Evolutionary conservation across 2,888 invertebrate species (phyloP), one percentile per base, ranked within the genome.

Genomic region (Aelia acuminata): DNA sequence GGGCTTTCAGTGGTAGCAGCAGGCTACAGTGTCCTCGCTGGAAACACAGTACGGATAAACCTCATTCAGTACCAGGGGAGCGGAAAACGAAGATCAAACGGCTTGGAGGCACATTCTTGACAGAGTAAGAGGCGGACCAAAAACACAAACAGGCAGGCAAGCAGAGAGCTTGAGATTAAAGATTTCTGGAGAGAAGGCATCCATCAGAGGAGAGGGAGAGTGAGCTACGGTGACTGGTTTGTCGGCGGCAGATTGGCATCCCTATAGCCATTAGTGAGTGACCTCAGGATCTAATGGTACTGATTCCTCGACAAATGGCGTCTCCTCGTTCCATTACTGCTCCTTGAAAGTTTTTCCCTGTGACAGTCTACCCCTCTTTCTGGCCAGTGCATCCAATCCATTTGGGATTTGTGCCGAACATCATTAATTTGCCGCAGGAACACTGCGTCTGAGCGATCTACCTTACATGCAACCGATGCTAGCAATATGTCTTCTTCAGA

Each of bases 31-130:
- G 63, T 80, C 80, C 80, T 80, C 43, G 80, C 43, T n/a, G 43
- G 43, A 80, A 39, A 43, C 43, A 80, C n/a, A 80, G 43, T n/a
- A 39, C 43, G 43, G 43, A 39, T 39, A 80, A 80, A 39, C 43
- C 39, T 47, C 43, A 80, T 80, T 43, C 43, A 80, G 43, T n/a
- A 47, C 13, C 80, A 80, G 43, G 80, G 80, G 80, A 80, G 80
- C 43, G 80, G 80, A 80, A 80, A 70, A 80, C 43, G 80, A 43
- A 80, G 80, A 80, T 80, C 43, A 80, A 80, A 80, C 80, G 43
- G 43, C 20, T 11, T 11, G 18, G 63, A 35, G 35, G 63, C 4
- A 70, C 63, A 70, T 70, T 80, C 80, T 80, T 39, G 47, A 15
- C 43, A 47, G 43, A 80, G 80, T n/a, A 47, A 43, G 43, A 80